phyloP scores from a whole-genome alignment of 2,113 vertebrate species.

The Sprattus sprattus region DNA sequence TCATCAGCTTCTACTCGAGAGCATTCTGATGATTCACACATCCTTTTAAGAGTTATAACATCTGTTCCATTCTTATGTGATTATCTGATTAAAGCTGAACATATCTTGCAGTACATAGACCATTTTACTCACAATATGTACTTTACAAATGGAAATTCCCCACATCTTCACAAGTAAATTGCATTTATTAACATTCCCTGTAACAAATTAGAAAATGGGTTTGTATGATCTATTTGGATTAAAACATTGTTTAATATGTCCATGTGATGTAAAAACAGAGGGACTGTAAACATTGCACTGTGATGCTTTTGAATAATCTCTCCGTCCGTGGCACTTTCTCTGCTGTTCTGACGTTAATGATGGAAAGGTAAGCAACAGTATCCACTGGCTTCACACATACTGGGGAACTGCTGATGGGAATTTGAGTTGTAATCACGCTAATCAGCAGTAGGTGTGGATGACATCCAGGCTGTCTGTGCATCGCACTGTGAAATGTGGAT shows the following conservation, averaged over 20 bases:
- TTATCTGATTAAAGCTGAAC: background rate
- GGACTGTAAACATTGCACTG: background rate
- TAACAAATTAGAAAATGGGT: too few species aligned
- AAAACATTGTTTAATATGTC: background rate
- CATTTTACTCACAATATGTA: background rate
- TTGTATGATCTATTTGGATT: too few species aligned
- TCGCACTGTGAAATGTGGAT: constrained; percentile 61
- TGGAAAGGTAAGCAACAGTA: constrained; percentile 20
- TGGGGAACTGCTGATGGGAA: constrained; percentile 35
- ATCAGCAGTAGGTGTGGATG: constrained; percentile 61
- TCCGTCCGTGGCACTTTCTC: background rate
- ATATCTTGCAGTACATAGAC: too few species aligned
- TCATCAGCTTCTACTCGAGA: too few species aligned
- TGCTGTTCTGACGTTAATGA: constrained; percentile 6
- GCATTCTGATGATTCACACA: too few species aligned
- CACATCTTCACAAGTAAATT: too few species aligned
- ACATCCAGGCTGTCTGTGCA: constrained; percentile 63
- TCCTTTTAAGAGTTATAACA: background rate
- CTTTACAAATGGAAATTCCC: too few species aligned
- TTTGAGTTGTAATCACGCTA: constrained; percentile 55
- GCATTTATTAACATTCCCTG: too few species aligned
- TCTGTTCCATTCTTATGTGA: background rate
- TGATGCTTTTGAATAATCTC: background rate
- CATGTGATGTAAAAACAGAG: background rate
- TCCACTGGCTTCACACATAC: constrained; percentile 17